phyloP scores from a whole-genome alignment of 2,888 invertebrate species.

The Meiosimyza decipiens region DNA sequence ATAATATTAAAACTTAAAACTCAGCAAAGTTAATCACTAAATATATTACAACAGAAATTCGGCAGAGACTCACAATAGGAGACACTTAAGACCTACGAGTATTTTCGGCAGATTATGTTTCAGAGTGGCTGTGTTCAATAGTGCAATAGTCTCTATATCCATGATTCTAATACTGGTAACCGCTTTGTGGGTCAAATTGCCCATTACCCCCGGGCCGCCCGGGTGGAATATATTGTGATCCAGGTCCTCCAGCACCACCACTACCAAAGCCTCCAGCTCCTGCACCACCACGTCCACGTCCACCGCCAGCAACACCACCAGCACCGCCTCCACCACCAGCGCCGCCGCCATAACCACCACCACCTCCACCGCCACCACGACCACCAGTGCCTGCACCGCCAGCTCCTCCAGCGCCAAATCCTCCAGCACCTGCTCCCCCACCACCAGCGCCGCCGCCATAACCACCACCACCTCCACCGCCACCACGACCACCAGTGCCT shows the following conservation, averaged over 20 bases:
- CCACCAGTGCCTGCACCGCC: constrained; percentile 46
- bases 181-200: constrained; percentile 66
- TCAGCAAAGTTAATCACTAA: constrained; percentile 18
- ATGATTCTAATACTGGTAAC: constrained; percentile 66
- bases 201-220: constrained; percentile 64
- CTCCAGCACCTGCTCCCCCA: constrained; percentile 24
- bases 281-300: constrained; percentile 32
- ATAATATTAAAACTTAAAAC: neutral
- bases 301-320: constrained; percentile 33
- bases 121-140: constrained; percentile 43
- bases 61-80: constrained; percentile 81
- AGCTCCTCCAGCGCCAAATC: constrained; percentile 42
- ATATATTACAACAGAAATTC: constrained; percentile 27
- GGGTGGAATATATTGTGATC: constrained; percentile 52
- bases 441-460: constrained; percentile 22
- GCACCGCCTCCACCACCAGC: constrained; percentile 13
- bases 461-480: constrained; percentile 41
- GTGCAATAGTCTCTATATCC: constrained; percentile 37
- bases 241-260: constrained; percentile 53
- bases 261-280: constrained; percentile 39
- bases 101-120: constrained; percentile 54
- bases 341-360: constrained; percentile 31
- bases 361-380: constrained; percentile 42
- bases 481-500: constrained; percentile 45
- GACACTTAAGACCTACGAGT: constrained; percentile 49